Evolutionary conservation across 2,113 vertebrate genomes (phyloP).

Genomic region (Clarias batrachus): DNA sequence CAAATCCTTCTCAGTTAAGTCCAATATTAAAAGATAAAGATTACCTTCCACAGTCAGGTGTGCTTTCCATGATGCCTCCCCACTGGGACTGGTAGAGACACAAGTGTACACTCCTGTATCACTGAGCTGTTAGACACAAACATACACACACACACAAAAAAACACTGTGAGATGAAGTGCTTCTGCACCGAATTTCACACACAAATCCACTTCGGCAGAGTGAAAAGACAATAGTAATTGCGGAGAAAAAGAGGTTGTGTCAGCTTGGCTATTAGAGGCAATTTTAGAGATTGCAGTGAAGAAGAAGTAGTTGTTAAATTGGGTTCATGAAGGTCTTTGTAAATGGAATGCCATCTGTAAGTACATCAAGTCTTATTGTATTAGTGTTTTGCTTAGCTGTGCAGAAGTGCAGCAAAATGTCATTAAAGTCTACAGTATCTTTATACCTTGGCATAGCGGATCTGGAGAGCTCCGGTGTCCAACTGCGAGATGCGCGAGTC

Average conservation of each 20-base stretch:
- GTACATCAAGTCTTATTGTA: not conserved
- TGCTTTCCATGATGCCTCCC: conserved; percentile 93
- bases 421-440: not conserved
- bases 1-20: not conserved
- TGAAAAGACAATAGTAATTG: conserved; percentile 29
- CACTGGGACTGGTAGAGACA: conserved; percentile 90
- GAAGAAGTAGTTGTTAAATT: not conserved
- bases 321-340: conserved; percentile 16
- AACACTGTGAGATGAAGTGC: conserved; percentile 17
- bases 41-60: conserved; percentile 94
- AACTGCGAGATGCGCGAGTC: conserved; percentile 92
- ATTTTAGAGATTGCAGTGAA: conserved; percentile 24
- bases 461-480: conserved; percentile 87
- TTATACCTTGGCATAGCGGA: conserved; percentile 91
- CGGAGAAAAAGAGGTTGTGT: conserved; percentile 23
- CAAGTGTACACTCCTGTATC: conserved; percentile 94
- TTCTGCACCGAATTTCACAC: conserved; percentile 6
- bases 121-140: conserved; percentile 76
- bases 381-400: not conserved
- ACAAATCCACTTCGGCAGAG: not conserved
- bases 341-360: conserved; percentile 1
- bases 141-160: conserved; percentile 4
- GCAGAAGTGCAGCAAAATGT: not conserved
- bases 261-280: conserved; percentile 34
- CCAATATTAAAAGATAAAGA: not conserved